Percentiles rank a stretch among this genome's conserved stretches.
These are phyloP conservation scores for Sula dactylatra DNA, from an alignment of 2,113 vertebrate species.

Conservation along the genomic window DNA sequence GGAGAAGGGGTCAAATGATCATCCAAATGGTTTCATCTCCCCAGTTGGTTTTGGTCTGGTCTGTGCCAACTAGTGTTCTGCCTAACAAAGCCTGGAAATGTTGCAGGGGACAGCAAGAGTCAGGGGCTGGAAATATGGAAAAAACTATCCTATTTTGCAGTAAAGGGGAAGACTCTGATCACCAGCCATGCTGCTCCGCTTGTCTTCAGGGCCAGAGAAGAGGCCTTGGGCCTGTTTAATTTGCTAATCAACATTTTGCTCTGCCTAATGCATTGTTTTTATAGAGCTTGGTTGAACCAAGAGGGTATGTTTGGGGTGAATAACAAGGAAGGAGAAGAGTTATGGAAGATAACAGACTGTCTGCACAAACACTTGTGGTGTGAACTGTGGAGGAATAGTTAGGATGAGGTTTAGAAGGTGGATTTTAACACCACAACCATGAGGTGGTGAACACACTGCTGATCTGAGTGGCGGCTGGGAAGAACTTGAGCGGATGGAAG, in stretches of 20 bases:
- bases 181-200: not conserved
- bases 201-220: not conserved
- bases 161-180: not conserved
- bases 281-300: not conserved
- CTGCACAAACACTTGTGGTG: not conserved
- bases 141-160: not conserved
- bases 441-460: not conserved
- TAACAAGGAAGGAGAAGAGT: not conserved
- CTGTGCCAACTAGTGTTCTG: not conserved
- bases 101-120: not conserved
- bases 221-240: not conserved
- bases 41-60: not conserved
- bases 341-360: not conserved
- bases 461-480: not conserved
- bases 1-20: not conserved
- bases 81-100: not conserved
- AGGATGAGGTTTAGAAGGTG: not conserved
- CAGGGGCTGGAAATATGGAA: not conserved
- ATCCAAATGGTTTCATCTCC: not conserved
- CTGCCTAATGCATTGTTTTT: not conserved
- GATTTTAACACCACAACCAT: fast-evolving
- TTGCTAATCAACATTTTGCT: not conserved
- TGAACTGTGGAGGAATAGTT: not conserved
- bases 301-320: not conserved
- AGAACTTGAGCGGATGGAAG: not conserved